Percentiles rank a stretch among this genome's conserved stretches.
Evolutionary conservation across 2,113 vertebrate genomes (phyloP).

Genomic region (Leucopternis melanops): DNA sequence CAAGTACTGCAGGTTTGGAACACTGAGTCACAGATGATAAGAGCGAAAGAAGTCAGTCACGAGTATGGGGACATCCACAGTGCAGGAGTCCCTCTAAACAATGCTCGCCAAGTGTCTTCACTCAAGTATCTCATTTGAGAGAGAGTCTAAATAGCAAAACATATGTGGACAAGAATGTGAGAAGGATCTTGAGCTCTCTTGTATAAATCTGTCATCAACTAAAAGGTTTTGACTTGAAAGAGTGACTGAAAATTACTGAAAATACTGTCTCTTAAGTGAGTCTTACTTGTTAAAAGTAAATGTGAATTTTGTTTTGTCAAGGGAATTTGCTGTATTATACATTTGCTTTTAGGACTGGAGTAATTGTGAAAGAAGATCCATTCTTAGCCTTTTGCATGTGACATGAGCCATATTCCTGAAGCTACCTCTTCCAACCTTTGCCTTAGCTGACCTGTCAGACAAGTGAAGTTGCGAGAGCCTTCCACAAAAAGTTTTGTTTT

Average conservation of each 20-base stretch:
- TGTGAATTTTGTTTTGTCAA: background rate
- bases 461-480: background rate
- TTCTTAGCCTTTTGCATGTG: background rate
- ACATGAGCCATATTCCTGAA: background rate
- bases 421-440: background rate
- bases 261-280: background rate
- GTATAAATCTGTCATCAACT: background rate
- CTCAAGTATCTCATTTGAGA: background rate
- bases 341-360: background rate
- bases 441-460: conserved; percentile 58
- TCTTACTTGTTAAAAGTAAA: background rate
- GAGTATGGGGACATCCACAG: background rate
- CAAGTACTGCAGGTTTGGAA: background rate
- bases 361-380: background rate
- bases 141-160: background rate
- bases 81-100: background rate
- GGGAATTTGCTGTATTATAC: background rate
- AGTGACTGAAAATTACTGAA: background rate
- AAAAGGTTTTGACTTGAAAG: background rate
- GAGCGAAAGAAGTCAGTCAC: background rate
- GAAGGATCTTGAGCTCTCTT: background rate
- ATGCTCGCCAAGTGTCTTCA: accelerated
- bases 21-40: background rate
- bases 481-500: background rate
- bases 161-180: background rate